Base-by-base conservation (phyloP, 64 coral and sea anemone species). In the Platygyra sinensis region DNA sequence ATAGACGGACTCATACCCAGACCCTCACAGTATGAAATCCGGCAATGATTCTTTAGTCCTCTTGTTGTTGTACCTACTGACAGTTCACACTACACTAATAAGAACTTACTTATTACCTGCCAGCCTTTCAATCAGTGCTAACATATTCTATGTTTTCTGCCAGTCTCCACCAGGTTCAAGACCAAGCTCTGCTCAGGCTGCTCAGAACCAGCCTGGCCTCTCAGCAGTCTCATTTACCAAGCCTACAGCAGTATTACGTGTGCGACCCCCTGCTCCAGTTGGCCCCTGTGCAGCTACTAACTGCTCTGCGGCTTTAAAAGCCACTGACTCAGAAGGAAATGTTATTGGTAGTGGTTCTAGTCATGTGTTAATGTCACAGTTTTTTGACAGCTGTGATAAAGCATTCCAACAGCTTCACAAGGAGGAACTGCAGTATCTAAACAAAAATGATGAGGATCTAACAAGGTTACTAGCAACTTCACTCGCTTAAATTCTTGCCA, bases 151-250 rank as follows among this genome's bases (percentile, higher is more conserved):
- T 90, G 51, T 59, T 29, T 57, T 30, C 50, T 61, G 77, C 14
- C 52, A 96, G 95, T 93, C 91, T 49, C 71, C 91, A 32, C 60
- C 95, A 83, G 91, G 84, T 39, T 96, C 95, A 20, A 83, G 95
- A 20, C 95, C 95, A 73, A 77, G 88, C 22, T 96, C 95, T 52
- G 82, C 83, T 64, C 95, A 96, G 32, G 95, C 83, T 15, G 80
- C 31, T 28, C 86, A 75, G 31, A 67, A 71, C 14, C 76, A 86
- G 51, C 67, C 89, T 78, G 81, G 81, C 19, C 33, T 71, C n/a
- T 85, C 81, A 85, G 75, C 59, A 5, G 31, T 54, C 39, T 87
- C 76, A 28, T 96, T 96, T 63, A 91, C 91, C 20, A 96, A 96
- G n/a, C 95, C 88, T 19, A 87, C 83, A 33, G 46, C 92, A 54